A percentile compares a stretch with the other conserved stretches of the same genome.
These are phyloP conservation scores for Remorina albescens DNA, from an alignment of 2,797 vertebrate species.

Conservation along the genomic window DNA sequence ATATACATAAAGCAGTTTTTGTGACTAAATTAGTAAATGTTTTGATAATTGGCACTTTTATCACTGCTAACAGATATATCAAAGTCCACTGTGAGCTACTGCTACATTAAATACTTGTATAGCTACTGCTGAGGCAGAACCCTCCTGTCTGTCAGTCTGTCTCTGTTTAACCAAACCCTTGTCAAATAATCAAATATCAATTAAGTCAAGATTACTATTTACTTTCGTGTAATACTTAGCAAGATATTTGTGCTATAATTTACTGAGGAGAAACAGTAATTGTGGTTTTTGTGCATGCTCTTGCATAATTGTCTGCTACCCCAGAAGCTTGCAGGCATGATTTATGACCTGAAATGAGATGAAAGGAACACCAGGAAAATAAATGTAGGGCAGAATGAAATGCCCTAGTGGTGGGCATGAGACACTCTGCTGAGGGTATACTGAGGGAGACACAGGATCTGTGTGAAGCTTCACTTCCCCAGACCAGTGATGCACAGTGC, in stretches of 20 bases:
- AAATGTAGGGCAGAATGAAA: slow-evolving; percentile 32
- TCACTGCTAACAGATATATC: slow-evolving; percentile 88
- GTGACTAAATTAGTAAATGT: slow-evolving; percentile 89
- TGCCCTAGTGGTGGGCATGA: slow-evolving; percentile 24
- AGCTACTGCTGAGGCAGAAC: slow-evolving; percentile 68
- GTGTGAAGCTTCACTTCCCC: slow-evolving; percentile 45
- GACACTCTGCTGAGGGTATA: too few species aligned
- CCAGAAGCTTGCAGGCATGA: slow-evolving; percentile 40
- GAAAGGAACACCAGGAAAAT: slow-evolving; percentile 39
- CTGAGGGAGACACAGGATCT: slow-evolving; percentile 61
- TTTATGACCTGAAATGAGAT: slow-evolving; percentile 39
- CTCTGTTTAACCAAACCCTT: slow-evolving; percentile 54
- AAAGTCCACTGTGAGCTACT: slow-evolving; percentile 87
- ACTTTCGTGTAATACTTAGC: slow-evolving; percentile 69
- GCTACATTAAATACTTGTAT: slow-evolving; percentile 89
- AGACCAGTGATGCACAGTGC: slow-evolving; percentile 75
- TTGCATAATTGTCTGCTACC: slow-evolving; percentile 36
- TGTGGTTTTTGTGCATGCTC: slow-evolving; percentile 83
- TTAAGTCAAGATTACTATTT: slow-evolving; percentile 50
- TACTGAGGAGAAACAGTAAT: slow-evolving; percentile 76
- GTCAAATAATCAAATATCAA: slow-evolving; percentile 41
- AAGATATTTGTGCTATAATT: slow-evolving; percentile 66
- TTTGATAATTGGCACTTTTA: slow-evolving; percentile 95
- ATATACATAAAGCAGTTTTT: slow-evolving; percentile 90
- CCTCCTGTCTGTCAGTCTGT: slow-evolving; percentile 16